Evolutionary conservation across 2,797 vertebrate species (phyloP).

Genomic region (Gambelia wislizenii): DNA sequence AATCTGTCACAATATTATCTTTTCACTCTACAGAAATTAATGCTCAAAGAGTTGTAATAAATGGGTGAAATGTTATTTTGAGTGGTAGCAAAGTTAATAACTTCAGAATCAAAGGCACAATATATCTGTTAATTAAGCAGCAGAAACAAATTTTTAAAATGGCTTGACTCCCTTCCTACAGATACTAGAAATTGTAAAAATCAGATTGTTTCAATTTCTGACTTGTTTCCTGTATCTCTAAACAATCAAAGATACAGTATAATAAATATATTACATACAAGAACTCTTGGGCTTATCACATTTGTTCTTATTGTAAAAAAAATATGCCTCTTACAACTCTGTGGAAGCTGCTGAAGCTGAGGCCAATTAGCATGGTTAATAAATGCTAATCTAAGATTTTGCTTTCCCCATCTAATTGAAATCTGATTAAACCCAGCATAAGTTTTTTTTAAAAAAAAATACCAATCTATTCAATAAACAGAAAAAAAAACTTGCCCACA

Average conservation of each 20-base stretch:
- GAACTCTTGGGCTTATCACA: slow-evolving; percentile 26
- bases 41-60: slow-evolving; percentile 55
- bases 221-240: slow-evolving; percentile 46
- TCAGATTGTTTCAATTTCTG: slow-evolving; percentile 42
- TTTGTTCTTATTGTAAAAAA: slow-evolving; percentile 33
- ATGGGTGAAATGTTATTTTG: slow-evolving; percentile 39
- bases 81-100: slow-evolving; percentile 58
- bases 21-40: background rate
- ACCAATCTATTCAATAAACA: slow-evolving; percentile 69
- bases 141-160: slow-evolving; percentile 53
- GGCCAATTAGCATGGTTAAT: slow-evolving; percentile 65
- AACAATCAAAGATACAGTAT: slow-evolving; percentile 54
- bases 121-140: slow-evolving; percentile 68
- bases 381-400: slow-evolving; percentile 71
- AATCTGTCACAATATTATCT: no score
- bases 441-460: slow-evolving; percentile 34
- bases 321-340: slow-evolving; percentile 44
- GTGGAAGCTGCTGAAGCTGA: slow-evolving; percentile 37
- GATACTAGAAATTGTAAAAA: slow-evolving; percentile 40
- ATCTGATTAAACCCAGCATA: slow-evolving; percentile 65
- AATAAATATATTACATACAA: slow-evolving; percentile 20
- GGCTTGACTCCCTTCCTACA: slow-evolving; percentile 57
- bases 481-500: slow-evolving; percentile 43
- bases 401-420: slow-evolving; percentile 61
- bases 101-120: slow-evolving; percentile 60